Evolutionary conservation across 2,888 invertebrate species (phyloP), one percentile per base, ranked within the genome.

Genomic region (Anoplius nigerrimus): DNA sequence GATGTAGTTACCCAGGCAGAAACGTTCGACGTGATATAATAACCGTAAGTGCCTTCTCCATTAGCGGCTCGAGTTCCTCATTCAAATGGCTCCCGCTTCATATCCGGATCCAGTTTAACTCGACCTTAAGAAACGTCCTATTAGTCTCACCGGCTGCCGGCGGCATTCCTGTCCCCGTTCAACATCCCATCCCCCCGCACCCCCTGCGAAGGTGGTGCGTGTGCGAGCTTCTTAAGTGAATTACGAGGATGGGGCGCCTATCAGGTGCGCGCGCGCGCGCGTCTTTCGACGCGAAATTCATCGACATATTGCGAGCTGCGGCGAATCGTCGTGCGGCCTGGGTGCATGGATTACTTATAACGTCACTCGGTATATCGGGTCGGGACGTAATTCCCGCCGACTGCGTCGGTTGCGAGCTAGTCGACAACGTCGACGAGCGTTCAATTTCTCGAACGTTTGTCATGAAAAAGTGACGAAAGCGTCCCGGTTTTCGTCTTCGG

Each of bases 101-200:
- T 75, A 69, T 76, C 71, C 72, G 72, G 57, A 76, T 78, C 71
- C 63, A 62, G 66, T 78, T 71, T 56, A 76, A 71, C 59, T 71
- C 72, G 65, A 69, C 69, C 71, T 72, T 76, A 78, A 78, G 78
- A 78, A 75, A 74, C 71, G 69, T 71, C 70, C 78, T 80, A 75
- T 80, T 81, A 79, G 78, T 78, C 76, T 71, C 76, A 69, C 71
- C 78, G 72, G 69, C 79, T 77, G 78, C 76, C 71, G 69, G 61
- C 71, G 56, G 51, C 74, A 78, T 66, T 55, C 66, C 72, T 72
- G 65, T 61, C 63, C 52, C 72, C 46, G 27, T 54, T 43, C 43
- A 20, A 18, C 56, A 63, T 57, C 20, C 53, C 24, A 52, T 34
- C 18, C 2, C 20, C 58, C 46, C 42, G 52, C 42, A 54, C 53